phyloP scores from a whole-genome alignment of 2,888 invertebrate genomes.

The Incurvaria masculella region DNA sequence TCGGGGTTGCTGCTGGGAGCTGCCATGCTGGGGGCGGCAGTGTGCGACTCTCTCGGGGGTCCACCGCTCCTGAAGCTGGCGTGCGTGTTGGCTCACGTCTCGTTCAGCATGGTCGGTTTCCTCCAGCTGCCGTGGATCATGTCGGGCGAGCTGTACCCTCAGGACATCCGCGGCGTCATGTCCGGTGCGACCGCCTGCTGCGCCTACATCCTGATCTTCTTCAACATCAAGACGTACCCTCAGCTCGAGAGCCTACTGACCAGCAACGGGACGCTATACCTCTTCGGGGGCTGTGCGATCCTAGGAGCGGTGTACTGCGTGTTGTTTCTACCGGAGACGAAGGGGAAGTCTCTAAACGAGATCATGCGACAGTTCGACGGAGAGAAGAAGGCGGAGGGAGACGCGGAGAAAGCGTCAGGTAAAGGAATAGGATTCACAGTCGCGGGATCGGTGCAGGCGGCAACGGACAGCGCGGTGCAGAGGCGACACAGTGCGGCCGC shows the following conservation, averaged over 20 bases:
- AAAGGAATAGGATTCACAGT: conserved; percentile 1
- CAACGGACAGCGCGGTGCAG: conserved; percentile 29
- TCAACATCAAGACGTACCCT: conserved; percentile 68
- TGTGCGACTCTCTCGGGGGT: conserved; percentile 54
- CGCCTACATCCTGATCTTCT: conserved; percentile 66
- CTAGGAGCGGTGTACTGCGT: conserved; percentile 60
- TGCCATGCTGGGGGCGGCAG: conserved; percentile 63
- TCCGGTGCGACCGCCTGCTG: conserved; percentile 68
- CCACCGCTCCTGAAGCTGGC: conserved; percentile 48
- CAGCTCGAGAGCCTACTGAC: conserved; percentile 54
- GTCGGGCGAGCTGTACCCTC: conserved; percentile 69
- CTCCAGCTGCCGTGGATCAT: conserved; percentile 73
- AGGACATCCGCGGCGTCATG: conserved; percentile 65
- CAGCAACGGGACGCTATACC: conserved; percentile 62
- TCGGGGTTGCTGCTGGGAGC: conserved; percentile 64
- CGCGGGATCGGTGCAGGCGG: conserved; percentile 17
- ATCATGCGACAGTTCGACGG: conserved; percentile 63
- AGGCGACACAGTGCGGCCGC: conserved; percentile 45
- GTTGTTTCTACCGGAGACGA: conserved; percentile 65
- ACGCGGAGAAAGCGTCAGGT: conserved; percentile 35
- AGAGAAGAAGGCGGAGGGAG: conserved; percentile 30
- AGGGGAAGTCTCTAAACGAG: conserved; percentile 63
- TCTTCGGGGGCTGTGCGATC: conserved; percentile 59
- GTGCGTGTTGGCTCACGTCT: conserved; percentile 65
- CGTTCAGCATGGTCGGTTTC: conserved; percentile 71